Evolutionary conservation across 2,113 vertebrate genomes (phyloP).

Genomic region (Smithornis capensis): DNA sequence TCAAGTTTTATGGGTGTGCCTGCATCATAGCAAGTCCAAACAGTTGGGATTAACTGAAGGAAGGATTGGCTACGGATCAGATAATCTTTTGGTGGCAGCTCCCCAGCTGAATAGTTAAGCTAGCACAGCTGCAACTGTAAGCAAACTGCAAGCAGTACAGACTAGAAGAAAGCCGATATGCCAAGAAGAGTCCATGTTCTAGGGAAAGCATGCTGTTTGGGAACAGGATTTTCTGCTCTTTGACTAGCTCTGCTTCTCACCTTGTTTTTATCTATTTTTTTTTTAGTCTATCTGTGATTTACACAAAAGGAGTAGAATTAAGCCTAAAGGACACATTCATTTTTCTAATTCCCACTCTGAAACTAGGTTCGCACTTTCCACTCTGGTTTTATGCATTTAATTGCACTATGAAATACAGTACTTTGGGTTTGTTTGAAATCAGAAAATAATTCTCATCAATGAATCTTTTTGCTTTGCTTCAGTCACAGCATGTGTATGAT

Average conservation of each 20-base stretch:
- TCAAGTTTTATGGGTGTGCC: background rate
- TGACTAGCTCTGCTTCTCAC: background rate
- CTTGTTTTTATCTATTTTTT: background rate
- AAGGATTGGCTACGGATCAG: background rate
- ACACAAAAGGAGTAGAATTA: background rate
- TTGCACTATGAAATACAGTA: slow-evolving; percentile 2
- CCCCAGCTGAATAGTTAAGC: background rate
- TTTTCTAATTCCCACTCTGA: background rate
- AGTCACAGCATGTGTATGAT: slow-evolving; percentile 18
- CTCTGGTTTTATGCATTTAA: background rate
- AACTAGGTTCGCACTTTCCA: background rate
- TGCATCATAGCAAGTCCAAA: background rate
- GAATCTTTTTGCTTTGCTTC: slow-evolving; percentile 19
- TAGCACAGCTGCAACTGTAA: background rate
- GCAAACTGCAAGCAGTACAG: background rate
- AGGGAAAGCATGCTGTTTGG: background rate
- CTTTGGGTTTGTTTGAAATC: slow-evolving; percentile 13
- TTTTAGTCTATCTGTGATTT: background rate
- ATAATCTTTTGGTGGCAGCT: background rate
- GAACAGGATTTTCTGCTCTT: background rate
- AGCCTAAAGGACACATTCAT: background rate
- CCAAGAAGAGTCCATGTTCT: background rate
- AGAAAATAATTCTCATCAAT: slow-evolving; percentile 19
- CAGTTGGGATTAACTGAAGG: background rate
- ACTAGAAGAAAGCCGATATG: background rate